Evolutionary conservation across 2,113 vertebrate species (phyloP), one percentile per base, ranked within the genome.

Genomic region (Dolichallabes microphthalmus): DNA sequence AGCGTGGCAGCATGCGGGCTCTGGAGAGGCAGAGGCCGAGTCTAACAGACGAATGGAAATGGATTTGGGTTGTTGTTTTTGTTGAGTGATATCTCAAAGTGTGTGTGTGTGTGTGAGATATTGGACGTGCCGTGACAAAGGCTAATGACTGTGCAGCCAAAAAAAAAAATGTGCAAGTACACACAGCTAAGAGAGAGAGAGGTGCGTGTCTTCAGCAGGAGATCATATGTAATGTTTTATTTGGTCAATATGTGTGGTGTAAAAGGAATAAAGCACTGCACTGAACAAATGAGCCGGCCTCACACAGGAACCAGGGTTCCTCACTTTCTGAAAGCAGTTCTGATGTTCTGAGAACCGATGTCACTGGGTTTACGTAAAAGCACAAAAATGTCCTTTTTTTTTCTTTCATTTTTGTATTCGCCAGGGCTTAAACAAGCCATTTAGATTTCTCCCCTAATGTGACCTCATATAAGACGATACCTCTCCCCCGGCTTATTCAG

Each of bases 61-160:
- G 80, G 79, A 85, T 82, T 82, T 82, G n/a, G 22, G 50, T 85
- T 73, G 52, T 71, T 82, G 60, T 71, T 82, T 69, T 58, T 82
- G 39, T 68, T 35, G 77, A n/a, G 39, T 19, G 25, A 19, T 35
- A 69, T 20, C 61, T n/a, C 61, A 20, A 27, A 57, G 68, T 74
- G 76, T 60, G 39, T 80, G 22, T n/a, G n/a, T n/a, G n/a, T n/a
- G 13, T 1, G 25, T 5, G 71, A 74, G 61, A 84, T 75, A 45
- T 45, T 45, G 45, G 0, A 68, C 30, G 19, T 32, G 45, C 9
- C 60, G 76, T 55, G 30, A 80, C 57, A 71, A 79, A 82, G 13
- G 30, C 35, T 27, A 73, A 60, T 13, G 53, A 82, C 27, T 58
- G 66, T 27, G 55, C 27, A 75, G 55, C 17, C 55, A 86, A 45